A percentile compares a stretch with the other conserved stretches of the same genome.
These are phyloP conservation scores for Sphaeramia orbicularis DNA, from an alignment of 2,797 vertebrate genomes.

Conservation along the genomic window DNA sequence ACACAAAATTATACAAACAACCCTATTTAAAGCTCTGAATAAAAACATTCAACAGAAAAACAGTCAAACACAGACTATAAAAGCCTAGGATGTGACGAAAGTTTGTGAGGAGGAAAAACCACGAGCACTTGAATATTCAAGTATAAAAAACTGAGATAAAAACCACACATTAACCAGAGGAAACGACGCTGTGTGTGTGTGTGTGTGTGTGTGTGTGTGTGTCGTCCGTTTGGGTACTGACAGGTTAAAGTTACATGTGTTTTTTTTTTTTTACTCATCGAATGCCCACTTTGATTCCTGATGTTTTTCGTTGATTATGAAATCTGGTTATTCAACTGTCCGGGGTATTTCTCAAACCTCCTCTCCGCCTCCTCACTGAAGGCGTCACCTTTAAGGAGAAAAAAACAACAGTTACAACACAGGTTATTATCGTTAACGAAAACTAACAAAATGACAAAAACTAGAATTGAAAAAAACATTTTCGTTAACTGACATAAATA, in stretches of 20 bases:
- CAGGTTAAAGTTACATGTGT: not conserved
- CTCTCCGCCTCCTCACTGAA: conserved; percentile 96
- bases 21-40: conserved; percentile 35
- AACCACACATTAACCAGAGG: conserved; percentile 41
- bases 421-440: too few species aligned
- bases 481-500: too few species aligned
- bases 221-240: too few species aligned
- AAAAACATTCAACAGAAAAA: conserved; percentile 52
- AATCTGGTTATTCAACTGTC: conserved; percentile 96
- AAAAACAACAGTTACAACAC: not conserved
- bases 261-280: not conserved
- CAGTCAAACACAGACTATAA: conserved; percentile 37
- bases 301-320: conserved; percentile 66
- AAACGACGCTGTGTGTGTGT: conserved; percentile 33
- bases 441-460: too few species aligned
- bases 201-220: not conserved
- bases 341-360: conserved; percentile 95
- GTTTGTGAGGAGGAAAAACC: conserved; percentile 17
- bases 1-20: conserved; percentile 33
- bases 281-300: not conserved
- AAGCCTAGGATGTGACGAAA: conserved; percentile 40
- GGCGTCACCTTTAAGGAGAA: conserved; percentile 86
- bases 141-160: conserved; percentile 64
- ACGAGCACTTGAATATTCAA: conserved; percentile 78
- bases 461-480: too few species aligned